Evolutionary conservation across 2,888 invertebrate genomes (phyloP), one percentile per base, ranked within the genome.

Genomic region (Elegia similella): DNA sequence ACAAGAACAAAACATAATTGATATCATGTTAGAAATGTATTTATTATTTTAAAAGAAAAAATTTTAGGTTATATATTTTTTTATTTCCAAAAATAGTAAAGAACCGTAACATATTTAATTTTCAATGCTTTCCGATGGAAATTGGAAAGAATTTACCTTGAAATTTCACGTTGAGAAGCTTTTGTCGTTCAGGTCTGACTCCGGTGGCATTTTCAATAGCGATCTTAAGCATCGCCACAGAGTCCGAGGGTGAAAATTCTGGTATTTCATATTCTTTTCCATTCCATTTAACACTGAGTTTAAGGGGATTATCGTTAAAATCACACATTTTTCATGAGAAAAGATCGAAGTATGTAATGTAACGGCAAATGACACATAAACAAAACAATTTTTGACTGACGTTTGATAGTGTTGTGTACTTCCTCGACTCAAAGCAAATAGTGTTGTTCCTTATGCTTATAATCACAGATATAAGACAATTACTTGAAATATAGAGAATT

Each of bases 161-260:
- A 77, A 94, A 93, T 90, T 98, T 98, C 55, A 99, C 93, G 86
- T 98, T 98, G 46, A 99, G 92, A 46, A 99, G 88, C 86, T 98
- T 99, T 82, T 99, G 98, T 62, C 98, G 93, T 74, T 97, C 96
- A n/a, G 98, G 97, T 58, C 96, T 93, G 23, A 99, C 98, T 62
- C 96, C 95, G 48, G 98, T 99, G 78, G 96, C 94, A 80, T 95
- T 95, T 80, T 95, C 95, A 67, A 99, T 97, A 59, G 95, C 94
- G 73, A 95, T 94, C 86, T 98, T 98, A 64, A 99, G 89, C 83
- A 95, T 94, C 15, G 94, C 94, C 0, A 98, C 96, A 1, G 96
- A 97, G 72, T 97, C 96, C 53, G 94, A 94, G 60, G 95, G 95
- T 12, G 94, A 93, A 62, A 98, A 89, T 77, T 95, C 94, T 48